A percentile compares a stretch with the other conserved stretches of the same genome.
Conservation (phyloP, 2,113 vertebrate species). For the Puma concolor region DNA sequence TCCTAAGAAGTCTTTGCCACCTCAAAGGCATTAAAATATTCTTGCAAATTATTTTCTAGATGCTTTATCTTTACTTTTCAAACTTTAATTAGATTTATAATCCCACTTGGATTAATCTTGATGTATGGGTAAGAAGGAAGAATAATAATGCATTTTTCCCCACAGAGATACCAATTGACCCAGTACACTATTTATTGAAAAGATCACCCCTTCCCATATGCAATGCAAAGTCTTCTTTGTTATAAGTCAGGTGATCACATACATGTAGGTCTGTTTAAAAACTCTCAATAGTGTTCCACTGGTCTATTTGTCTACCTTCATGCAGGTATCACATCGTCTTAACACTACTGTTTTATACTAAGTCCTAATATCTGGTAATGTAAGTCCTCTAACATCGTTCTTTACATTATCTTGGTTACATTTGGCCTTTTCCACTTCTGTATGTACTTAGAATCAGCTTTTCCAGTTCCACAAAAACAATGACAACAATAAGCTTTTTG, state of each 20-base stretch:
- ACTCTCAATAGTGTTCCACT: background rate
- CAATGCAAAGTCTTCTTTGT: background rate
- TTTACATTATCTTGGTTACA: background rate
- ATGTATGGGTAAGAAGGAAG: background rate
- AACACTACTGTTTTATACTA: background rate
- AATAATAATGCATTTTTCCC: background rate
- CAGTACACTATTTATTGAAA: background rate
- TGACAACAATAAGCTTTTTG: background rate
- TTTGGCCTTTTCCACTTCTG: background rate
- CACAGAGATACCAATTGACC: background rate
- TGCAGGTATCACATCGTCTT: background rate
- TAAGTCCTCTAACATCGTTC: constrained; percentile 17
- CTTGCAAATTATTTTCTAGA: background rate
- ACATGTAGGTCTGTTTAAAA: background rate
- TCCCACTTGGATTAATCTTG: background rate
- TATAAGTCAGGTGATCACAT: constrained; percentile 21
- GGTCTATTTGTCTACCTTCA: background rate
- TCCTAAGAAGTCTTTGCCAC: background rate
- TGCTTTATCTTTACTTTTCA: background rate
- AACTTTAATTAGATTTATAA: background rate
- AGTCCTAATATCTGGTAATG: background rate
- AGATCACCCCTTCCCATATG: background rate
- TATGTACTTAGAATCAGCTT: background rate
- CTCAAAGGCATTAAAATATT: background rate
- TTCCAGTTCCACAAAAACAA: background rate